These are phyloP conservation scores for Polydesmus complanatus DNA, from an alignment of 2,888 invertebrate genomes.

Conservation along the genomic window DNA sequence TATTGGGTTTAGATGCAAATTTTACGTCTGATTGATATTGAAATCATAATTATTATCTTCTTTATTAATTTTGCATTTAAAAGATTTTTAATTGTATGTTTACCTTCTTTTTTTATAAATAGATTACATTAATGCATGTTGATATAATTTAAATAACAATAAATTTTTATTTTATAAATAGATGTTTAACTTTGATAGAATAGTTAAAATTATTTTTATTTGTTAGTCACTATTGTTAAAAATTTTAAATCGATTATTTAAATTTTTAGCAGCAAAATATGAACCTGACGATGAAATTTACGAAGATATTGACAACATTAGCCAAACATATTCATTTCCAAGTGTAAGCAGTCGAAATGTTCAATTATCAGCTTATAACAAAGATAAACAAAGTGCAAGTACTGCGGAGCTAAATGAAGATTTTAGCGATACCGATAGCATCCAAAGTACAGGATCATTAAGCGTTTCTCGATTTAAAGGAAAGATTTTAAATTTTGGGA, in stretches of 20 bases:
- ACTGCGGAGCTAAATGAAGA: conserved; percentile 38
- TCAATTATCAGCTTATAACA: background rate
- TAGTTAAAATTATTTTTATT: no score
- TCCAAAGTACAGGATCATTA: conserved; percentile 32
- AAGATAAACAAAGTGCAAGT: conserved; percentile 45
- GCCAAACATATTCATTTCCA: background rate
- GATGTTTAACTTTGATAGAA: no score
- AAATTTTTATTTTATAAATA: no score
- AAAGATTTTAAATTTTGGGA: conserved; percentile 9
- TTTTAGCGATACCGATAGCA: conserved; percentile 37
- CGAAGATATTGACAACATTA: conserved; percentile 20
- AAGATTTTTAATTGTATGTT: no score
- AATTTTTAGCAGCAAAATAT: background rate
- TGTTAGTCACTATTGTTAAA: background rate
- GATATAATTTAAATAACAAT: no score
- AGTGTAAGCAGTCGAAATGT: background rate
- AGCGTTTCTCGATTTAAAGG: conserved; percentile 15
- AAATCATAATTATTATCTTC: no score
- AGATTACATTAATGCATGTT: no score
- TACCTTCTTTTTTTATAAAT: no score
- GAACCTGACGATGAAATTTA: conserved; percentile 19
- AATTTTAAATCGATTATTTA: background rate
- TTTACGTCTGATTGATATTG: no score
- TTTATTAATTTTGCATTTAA: no score
- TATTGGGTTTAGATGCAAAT: no score